A percentile compares a stretch with the other conserved stretches of the same genome.
These are phyloP conservation scores for Mercenaria mercenaria DNA, from an alignment of 1,140 invertebrate species.

Conservation along the genomic window DNA sequence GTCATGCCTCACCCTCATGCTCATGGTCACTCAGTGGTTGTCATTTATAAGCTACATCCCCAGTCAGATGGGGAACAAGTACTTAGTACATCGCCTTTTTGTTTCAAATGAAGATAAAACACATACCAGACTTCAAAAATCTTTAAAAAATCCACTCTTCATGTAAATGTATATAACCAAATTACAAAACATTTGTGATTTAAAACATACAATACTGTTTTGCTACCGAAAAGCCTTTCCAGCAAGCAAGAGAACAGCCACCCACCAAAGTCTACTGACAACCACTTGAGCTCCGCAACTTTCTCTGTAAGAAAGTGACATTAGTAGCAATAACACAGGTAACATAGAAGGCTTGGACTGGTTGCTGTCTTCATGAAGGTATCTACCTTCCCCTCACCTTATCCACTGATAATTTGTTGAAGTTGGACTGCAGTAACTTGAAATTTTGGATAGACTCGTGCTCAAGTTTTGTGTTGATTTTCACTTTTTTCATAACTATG, in stretches of 20 bases:
- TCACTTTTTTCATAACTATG: constrained; percentile 95
- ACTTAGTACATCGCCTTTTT: too few relatives aligned
- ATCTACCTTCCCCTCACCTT: constrained; percentile 91
- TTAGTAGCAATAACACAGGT: constrained; percentile 11
- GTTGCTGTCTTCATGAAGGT: background rate
- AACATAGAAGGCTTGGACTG: background rate
- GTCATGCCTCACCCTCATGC: constrained; percentile 11
- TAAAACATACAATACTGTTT: too few relatives aligned
- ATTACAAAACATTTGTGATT: too few relatives aligned
- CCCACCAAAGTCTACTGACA: background rate
- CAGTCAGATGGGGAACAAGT: too few relatives aligned
- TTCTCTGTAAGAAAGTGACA: constrained; percentile 18
- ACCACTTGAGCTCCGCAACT: background rate
- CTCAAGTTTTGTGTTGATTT: constrained; percentile 99
- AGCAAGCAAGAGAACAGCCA: too few relatives aligned
- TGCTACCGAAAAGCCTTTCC: too few relatives aligned
- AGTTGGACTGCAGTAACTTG: constrained; percentile 98
- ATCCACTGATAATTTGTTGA: constrained; percentile 99
- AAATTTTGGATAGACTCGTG: constrained; percentile 99
- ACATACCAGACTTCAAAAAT: too few relatives aligned
- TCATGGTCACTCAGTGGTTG: background rate
- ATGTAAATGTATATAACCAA: too few relatives aligned
- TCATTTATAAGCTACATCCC: background rate
- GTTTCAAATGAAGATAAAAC: too few relatives aligned
- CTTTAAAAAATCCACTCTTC: too few relatives aligned